These are phyloP conservation scores for Phyllotreta striolata DNA, from an alignment of 2,888 invertebrate species.

Conservation along the genomic window DNA sequence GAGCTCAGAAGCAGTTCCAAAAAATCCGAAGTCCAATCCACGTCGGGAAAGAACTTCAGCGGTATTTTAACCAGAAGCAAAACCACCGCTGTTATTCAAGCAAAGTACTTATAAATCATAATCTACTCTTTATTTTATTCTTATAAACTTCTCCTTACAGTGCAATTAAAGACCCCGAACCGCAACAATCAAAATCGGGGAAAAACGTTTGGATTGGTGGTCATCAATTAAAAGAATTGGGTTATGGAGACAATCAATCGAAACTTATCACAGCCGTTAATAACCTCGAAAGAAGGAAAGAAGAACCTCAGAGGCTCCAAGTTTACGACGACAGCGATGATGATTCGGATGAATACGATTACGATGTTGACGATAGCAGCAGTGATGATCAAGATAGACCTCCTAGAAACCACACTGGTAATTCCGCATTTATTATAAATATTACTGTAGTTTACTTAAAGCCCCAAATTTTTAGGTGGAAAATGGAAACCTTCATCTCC, in stretches of 20 bases:
- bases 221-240: conserved; percentile 66
- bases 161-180: conserved; percentile 45
- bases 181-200: conserved; percentile 58
- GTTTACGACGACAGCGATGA: conserved; percentile 57
- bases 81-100: conserved; percentile 54
- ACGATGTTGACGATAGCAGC: conserved; percentile 54
- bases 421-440: background rate
- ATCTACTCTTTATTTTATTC: background rate
- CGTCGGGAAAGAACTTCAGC: conserved; percentile 56
- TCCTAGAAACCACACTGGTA: conserved; percentile 66
- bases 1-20: conserved; percentile 79
- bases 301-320: conserved; percentile 58
- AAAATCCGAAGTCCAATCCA: conserved; percentile 60
- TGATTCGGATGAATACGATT: conserved; percentile 49
- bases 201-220: conserved; percentile 71
- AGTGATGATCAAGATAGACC: conserved; percentile 63
- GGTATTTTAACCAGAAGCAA: conserved; percentile 62
- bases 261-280: conserved; percentile 73
- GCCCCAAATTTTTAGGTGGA: conserved; percentile 57
- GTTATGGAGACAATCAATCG: conserved; percentile 67
- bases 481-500: conserved; percentile 71
- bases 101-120: background rate
- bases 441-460: background rate
- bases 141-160: conserved; percentile 33
- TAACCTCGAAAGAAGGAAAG: conserved; percentile 68